Evolutionary conservation across 2,888 invertebrate species (phyloP), one percentile per base, ranked within the genome.

Genomic region (Punctoribates punctum): DNA sequence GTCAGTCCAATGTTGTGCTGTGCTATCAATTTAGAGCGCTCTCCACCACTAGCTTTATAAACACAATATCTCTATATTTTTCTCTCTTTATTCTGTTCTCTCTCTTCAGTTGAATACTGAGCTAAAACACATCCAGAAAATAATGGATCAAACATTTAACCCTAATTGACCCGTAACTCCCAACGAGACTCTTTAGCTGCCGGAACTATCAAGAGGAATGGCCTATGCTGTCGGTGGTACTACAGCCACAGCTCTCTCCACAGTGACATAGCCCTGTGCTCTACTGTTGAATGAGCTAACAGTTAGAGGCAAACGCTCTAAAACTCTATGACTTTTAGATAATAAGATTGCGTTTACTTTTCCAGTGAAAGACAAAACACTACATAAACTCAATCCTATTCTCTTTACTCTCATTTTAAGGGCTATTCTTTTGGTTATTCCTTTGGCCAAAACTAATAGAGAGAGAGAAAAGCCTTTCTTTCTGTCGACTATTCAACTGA

Each of bases 131-230:
- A 60, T 38, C 34, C 6, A 67, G 27, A 46, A 46, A 46, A 46
- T 72, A 72, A 72, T 72, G 72, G 72, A 72, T 72, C 25, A 72
- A 67, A 72, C 72, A 72, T 72, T 72, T 72, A 72, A 72, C 72
- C 72, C 72, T 72, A 72, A 72, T 72, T 72, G 72, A 72, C 72
- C 72, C 72, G 72, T 72, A 72, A 72, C 42, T 72, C 72, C 72
- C 72, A 72, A 48, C 20, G 72, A 72, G 72, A 72, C 72, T 72
- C 72, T 72, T 72, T 72, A 72, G 42, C 46, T 72, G 72, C 72
- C 72, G 72, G 72, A 72, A 72, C 72, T 72, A 72, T 72, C 72
- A 72, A 72, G 46, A 72, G 72, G 25, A 72, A 72, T 72, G 72
- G 46, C 46, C 23, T 72, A 13, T 72, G 9, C 34, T 70, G 72